Conservation (phyloP, 2,797 vertebrate species). For the Malacoraja senta region DNA sequence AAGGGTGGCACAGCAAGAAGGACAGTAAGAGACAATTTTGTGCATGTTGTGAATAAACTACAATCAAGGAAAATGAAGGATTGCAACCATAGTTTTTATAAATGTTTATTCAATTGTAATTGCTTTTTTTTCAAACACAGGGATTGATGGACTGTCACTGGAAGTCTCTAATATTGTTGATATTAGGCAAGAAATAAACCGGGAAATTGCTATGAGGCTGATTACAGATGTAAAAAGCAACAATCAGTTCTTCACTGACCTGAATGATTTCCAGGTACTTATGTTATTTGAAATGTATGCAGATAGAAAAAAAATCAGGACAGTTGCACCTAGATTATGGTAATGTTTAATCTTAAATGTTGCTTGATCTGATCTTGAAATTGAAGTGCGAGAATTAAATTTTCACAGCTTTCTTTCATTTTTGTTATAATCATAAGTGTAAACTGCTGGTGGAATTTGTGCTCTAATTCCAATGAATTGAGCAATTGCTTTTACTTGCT, state of each 20-base stretch:
- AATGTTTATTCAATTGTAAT: slow-evolving; percentile 32
- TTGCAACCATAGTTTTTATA: slow-evolving; percentile 7
- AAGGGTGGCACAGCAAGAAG: background rate
- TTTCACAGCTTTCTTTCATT: background rate
- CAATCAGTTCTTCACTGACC: slow-evolving; percentile 76
- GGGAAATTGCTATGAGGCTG: slow-evolving; percentile 80
- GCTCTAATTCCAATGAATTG: background rate
- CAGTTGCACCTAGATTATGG: background rate
- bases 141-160: slow-evolving; percentile 72
- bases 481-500: background rate
- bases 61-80: background rate
- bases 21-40: background rate
- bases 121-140: slow-evolving; percentile 54
- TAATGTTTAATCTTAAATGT: background rate
- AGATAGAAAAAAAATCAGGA: background rate
- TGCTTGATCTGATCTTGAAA: background rate
- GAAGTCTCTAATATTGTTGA: slow-evolving; percentile 81
- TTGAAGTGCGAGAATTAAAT: background rate
- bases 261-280: slow-evolving; percentile 85
- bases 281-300: background rate
- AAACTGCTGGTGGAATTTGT: background rate
- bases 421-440: background rate
- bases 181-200: slow-evolving; percentile 78
- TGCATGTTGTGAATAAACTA: background rate
- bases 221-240: slow-evolving; percentile 67